phyloP scores from a whole-genome alignment of 1,140 invertebrate species.

The Monochamus saltuarius region DNA sequence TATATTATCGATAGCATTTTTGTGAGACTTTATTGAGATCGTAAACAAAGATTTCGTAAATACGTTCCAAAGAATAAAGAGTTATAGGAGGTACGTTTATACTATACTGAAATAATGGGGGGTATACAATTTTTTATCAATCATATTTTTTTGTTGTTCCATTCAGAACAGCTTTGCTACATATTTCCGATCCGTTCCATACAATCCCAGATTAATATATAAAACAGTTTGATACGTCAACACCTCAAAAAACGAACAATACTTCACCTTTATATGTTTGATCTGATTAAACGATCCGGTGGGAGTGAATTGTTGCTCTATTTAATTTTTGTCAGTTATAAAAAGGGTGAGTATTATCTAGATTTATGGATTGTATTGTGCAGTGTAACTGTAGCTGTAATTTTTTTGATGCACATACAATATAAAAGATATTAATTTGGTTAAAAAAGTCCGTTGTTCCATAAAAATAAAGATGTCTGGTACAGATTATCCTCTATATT shows the following conservation, averaged over 20 bases:
- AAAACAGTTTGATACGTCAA: slow-evolving; percentile 13
- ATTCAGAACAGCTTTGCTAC: too few relatives aligned
- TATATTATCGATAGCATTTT: too few relatives aligned
- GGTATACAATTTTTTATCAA: too few relatives aligned
- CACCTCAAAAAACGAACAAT: slow-evolving; percentile 13
- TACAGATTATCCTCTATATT: slow-evolving; percentile 1
- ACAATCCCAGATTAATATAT: slow-evolving; percentile 7
- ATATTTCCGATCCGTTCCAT: slow-evolving; percentile 1
- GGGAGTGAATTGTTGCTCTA: slow-evolving; percentile 13
- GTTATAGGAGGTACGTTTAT: too few relatives aligned
- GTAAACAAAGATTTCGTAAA: too few relatives aligned
- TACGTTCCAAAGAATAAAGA: too few relatives aligned
- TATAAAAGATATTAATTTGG: not conserved
- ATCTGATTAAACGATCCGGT: slow-evolving; percentile 3
- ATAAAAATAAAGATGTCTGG: slow-evolving; percentile 6
- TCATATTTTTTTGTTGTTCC: too few relatives aligned
- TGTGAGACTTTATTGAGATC: too few relatives aligned
- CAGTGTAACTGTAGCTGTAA: slow-evolving; percentile 7
- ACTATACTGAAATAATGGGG: too few relatives aligned
- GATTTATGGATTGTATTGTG: slow-evolving; percentile 11
- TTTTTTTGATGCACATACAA: not conserved
- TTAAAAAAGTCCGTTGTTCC: not conserved
- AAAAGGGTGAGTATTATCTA: slow-evolving; percentile 5
- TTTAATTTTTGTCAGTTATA: slow-evolving; percentile 15
- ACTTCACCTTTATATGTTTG: slow-evolving; percentile 1